phyloP scores from a whole-genome alignment of 2,113 vertebrate genomes.

The Synchiropus splendidus region DNA sequence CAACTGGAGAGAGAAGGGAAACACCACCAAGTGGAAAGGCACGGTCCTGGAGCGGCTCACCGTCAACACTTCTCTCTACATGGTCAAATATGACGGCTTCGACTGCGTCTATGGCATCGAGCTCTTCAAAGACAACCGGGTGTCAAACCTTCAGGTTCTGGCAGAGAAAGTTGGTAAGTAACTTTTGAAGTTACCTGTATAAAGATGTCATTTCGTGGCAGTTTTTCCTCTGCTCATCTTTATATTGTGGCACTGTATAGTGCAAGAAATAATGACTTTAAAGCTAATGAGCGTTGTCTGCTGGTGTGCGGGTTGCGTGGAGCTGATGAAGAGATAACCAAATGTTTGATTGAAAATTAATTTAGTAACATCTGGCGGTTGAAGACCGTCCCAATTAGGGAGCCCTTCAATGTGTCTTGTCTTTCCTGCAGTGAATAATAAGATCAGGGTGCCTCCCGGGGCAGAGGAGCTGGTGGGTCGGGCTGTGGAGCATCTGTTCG shows the following conservation, averaged over 20 bases:
- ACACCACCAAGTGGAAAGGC: conserved; percentile 73
- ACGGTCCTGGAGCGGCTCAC: conserved; percentile 70
- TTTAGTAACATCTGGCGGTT: background rate
- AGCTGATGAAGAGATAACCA: no score
- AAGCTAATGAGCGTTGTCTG: no score
- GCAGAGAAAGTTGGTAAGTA: conserved; percentile 70
- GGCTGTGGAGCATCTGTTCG: conserved; percentile 74
- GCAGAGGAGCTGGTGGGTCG: conserved; percentile 72
- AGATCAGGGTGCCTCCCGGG: conserved; percentile 69
- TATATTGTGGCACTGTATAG: background rate
- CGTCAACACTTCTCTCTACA: conserved; percentile 69
- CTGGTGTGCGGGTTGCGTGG: no score
- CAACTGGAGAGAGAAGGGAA: conserved; percentile 72
- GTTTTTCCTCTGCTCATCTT: no score
- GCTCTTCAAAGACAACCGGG: conserved; percentile 71
- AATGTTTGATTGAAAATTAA: no score
- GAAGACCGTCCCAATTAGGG: background rate
- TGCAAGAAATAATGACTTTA: no score
- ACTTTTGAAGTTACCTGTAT: no score
- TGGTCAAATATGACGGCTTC: conserved; percentile 76
- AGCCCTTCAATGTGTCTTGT: conserved; percentile 10
- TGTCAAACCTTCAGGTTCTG: conserved; percentile 68
- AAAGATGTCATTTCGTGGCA: background rate
- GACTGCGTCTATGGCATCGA: conserved; percentile 76
- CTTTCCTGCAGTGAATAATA: conserved; percentile 64